Evolutionary conservation across 2,888 invertebrate genomes (phyloP), one percentile per base, ranked within the genome.

Genomic region (Sussaba pulchella): DNA sequence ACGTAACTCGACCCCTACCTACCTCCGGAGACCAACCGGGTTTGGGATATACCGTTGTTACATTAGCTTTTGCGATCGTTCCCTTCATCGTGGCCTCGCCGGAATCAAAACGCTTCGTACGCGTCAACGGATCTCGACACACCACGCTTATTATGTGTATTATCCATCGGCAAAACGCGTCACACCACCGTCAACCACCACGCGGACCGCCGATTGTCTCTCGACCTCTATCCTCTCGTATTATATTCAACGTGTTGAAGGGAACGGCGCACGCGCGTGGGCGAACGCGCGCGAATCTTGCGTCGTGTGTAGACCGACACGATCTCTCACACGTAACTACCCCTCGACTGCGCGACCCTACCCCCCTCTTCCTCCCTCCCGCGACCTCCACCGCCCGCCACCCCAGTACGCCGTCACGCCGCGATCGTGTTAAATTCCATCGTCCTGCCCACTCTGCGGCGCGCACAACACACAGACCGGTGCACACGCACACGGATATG

Each of bases 101-200:
- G 73, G 80, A n/a, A n/a, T n/a, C n/a, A n/a, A n/a, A n/a, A n/a
- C n/a, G n/a, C n/a, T n/a, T n/a, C n/a, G n/a, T n/a, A n/a, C n/a
- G 70, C 59, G 50, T 36, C 47, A 47, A 50, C 67, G 52, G 31
- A 41, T 73, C 61, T 50, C 79, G 21, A 61, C 80, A 74, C 82
- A 82, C 81, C 75, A 85, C 89, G 91, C 91, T 91, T 90, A 91
- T 91, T 91, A 90, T 90, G n/a, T n/a, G 90, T 91, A 90, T 78
- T 78, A 66, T 90, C 88, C 88, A 87, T 86, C 88, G 82, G 67
- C 52, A 52, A 59, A 31, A 39, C 36, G 12, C 54, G 19, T n/a
- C n/a, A n/a, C n/a, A n/a, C n/a, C n/a, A n/a, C 45, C 57, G 52
- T 31, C 31, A 6, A 5, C 43, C 69, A 41, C 54, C 78, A n/a